Evolutionary conservation across 2,113 vertebrate genomes (phyloP).

Genomic region (Passer montanus): DNA sequence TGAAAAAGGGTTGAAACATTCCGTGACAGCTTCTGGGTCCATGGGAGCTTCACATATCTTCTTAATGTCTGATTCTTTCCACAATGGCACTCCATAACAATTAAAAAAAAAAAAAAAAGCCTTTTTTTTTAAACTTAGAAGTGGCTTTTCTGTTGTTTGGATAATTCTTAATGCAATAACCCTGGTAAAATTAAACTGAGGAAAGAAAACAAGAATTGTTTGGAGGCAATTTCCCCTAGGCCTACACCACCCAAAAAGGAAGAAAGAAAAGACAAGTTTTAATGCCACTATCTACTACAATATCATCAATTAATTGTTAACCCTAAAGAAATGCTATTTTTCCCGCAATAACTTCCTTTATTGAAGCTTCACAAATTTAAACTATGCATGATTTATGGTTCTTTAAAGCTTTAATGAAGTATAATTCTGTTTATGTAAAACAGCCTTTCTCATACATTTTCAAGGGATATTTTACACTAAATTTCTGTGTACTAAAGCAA

Average conservation of each 20-base stretch:
- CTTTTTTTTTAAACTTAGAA: background rate
- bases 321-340: background rate
- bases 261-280: background rate
- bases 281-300: background rate
- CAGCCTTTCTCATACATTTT: background rate
- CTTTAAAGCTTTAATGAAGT: background rate
- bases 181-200: background rate
- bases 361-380: background rate
- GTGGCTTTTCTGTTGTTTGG: background rate
- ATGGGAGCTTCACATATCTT: background rate
- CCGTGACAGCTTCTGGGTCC: background rate
- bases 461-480: conserved; percentile 7
- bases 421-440: background rate
- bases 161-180: background rate
- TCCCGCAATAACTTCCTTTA: background rate
- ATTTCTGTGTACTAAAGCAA: background rate
- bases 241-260: background rate
- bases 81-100: background rate
- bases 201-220: background rate
- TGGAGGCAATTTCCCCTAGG: background rate
- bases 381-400: background rate
- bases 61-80: background rate
- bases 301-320: background rate
- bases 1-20: background rate
- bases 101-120: background rate